Conservation (phyloP, 2,888 invertebrate species). For the Andrena fulva region DNA sequence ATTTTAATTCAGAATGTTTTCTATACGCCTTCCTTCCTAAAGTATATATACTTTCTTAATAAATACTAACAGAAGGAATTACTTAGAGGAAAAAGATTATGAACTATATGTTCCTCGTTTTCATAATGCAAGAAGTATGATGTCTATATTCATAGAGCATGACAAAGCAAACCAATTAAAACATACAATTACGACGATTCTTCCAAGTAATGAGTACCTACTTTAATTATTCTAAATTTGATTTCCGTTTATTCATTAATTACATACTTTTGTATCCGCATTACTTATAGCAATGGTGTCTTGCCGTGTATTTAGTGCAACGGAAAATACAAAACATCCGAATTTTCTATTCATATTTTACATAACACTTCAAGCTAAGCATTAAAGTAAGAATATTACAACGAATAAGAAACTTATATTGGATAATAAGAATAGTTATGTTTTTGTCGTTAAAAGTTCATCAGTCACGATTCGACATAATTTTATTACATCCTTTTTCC, state of each 20-base stretch:
- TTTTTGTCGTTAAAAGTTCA: conserved; percentile 1
- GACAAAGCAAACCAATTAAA: conserved; percentile 11
- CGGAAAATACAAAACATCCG: conserved; percentile 31
- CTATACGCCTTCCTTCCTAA: background rate
- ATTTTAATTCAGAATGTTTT: background rate
- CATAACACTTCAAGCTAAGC: conserved; percentile 24
- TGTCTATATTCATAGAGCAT: conserved; percentile 7
- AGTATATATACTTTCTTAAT: conserved; percentile 2
- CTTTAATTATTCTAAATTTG: conserved; percentile 21
- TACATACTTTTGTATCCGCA: conserved; percentile 39
- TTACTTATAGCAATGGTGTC: conserved; percentile 30
- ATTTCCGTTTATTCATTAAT: conserved; percentile 37
- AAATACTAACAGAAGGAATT: conserved; percentile 10
- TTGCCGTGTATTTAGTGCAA: conserved; percentile 24
- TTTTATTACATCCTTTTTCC: conserved; percentile 13
- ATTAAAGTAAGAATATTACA: conserved; percentile 23
- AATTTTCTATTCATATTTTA: conserved; percentile 32
- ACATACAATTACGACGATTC: conserved; percentile 26
- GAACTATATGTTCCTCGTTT: background rate
- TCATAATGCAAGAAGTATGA: background rate
- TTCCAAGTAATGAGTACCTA: conserved; percentile 29
- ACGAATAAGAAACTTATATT: conserved; percentile 12
- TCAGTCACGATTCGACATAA: conserved; percentile 21
- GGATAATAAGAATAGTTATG: conserved; percentile 3
- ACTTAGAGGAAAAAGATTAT: background rate